Evolutionary conservation across 2,113 vertebrate genomes (phyloP), one percentile per base, ranked within the genome.

Genomic region (Zosterops lateralis): DNA sequence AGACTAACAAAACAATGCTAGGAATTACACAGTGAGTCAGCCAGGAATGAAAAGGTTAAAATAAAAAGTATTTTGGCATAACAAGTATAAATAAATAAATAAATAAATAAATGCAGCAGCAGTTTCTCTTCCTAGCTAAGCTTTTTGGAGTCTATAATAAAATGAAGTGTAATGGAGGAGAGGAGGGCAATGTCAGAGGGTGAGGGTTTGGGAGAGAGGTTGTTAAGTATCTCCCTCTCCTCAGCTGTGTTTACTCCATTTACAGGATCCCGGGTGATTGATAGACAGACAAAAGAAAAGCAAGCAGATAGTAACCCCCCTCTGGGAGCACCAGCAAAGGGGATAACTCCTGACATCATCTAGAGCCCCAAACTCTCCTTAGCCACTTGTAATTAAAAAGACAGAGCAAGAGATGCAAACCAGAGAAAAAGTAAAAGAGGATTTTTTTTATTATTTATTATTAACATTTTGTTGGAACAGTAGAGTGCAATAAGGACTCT

Each of bases 401-500:
- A 92, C 96, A 84, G 75, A 90, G 83, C 87, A 92, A 96, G 95
- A 95, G 90, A 95, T 64, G 90, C 90, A 93, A 92, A 93, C 77
- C 58, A 44, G 79, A 85, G 91, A 89, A 96, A 94, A 96, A 95
- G 95, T 89, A 92, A 94, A 89, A 93, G 87, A 22, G 92, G 72
- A 21, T 50, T 95, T 93, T 93, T 96, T 95, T 97, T 96, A 89
- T 97, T 93, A 96, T 98, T 97, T 97, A 97, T 97, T 97, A 97
- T 96, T 96, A 98, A 97, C 96, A 97, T 98, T 98, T 97, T 95
- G 97, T 97, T 95, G 95, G 97, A 97, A 97, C 95, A 92, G 94
- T 90, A 32, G 97, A 97, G 95, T 92, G 97, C 97, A 97, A 97
- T 96, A 96, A 97, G 98, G 97, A 97, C 97, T 97, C 97, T 97